Percentiles rank a stretch among this genome's conserved stretches.
These are phyloP conservation scores for Cyclargus thomasi DNA, from an alignment of 1,140 invertebrate species.

Conservation along the genomic window DNA sequence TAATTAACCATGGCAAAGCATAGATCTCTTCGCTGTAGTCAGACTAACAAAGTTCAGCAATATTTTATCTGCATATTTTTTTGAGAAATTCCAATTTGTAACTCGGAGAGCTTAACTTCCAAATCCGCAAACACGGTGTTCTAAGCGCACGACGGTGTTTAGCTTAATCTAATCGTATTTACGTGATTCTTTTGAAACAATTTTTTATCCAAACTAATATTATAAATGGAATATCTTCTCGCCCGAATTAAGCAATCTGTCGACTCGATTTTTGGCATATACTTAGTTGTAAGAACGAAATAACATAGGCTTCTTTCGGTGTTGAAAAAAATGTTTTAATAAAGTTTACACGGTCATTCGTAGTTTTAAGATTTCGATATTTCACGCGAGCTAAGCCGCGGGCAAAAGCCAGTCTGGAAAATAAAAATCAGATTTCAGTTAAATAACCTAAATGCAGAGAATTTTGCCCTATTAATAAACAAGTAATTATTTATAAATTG, in stretches of 20 bases:
- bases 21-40: too few relatives aligned
- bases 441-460: neutral
- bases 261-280: too few relatives aligned
- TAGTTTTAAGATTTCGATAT: too few relatives aligned
- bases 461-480: neutral
- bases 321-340: too few relatives aligned
- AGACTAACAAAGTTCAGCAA: neutral
- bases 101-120: neutral
- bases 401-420: neutral
- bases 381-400: too few relatives aligned
- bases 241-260: too few relatives aligned
- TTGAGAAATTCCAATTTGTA: neutral
- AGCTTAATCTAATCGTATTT: neutral
- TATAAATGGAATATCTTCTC: too few relatives aligned
- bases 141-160: slow-evolving; percentile 9
- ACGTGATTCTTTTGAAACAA: neutral
- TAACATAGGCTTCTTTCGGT: too few relatives aligned
- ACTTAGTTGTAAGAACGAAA: too few relatives aligned
- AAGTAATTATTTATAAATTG: neutral
- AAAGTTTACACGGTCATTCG: too few relatives aligned
- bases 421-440: neutral
- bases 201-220: too few relatives aligned
- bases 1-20: too few relatives aligned
- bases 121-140: neutral
- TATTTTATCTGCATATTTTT: neutral